These are phyloP conservation scores for Epinotia brunnichana DNA, from an alignment of 2,888 invertebrate genomes.

Conservation along the genomic window DNA sequence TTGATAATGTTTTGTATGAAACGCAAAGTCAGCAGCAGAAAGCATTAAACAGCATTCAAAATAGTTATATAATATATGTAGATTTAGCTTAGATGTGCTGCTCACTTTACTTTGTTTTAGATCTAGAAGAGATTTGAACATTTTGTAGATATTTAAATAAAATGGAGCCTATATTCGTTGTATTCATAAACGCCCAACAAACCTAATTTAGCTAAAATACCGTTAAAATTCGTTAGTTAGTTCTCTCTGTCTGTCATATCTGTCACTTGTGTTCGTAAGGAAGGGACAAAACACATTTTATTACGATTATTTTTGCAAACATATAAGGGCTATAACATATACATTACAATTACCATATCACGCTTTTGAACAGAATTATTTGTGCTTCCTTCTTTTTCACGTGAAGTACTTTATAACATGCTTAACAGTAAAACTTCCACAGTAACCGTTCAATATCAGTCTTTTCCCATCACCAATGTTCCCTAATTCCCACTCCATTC, in stretches of 20 bases:
- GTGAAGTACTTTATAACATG: constrained; percentile 7
- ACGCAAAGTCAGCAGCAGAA: neutral
- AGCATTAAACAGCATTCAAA: neutral
- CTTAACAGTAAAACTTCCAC: constrained; percentile 13
- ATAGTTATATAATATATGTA: neutral
- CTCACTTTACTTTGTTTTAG: neutral
- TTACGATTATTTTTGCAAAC: too few species aligned
- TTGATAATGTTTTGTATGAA: neutral
- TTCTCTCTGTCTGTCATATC: too few species aligned
- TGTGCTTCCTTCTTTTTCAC: constrained; percentile 12
- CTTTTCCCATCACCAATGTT: constrained; percentile 54
- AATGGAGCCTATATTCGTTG: too few species aligned
- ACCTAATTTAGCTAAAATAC: too few species aligned
- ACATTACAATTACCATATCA: constrained; percentile 6
- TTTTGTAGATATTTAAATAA: too few species aligned
- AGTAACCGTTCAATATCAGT: constrained; percentile 48
- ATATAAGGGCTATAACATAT: too few species aligned
- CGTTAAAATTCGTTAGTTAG: too few species aligned
- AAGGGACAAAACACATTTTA: too few species aligned
- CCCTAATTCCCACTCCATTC: constrained; percentile 82
- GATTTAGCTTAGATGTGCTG: neutral
- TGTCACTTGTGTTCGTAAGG: too few species aligned
- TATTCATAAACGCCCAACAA: too few species aligned
- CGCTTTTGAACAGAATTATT: neutral
- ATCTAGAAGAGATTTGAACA: neutral